These are phyloP conservation scores for Xiphias gladius DNA, from an alignment of 2,113 vertebrate species.

Conservation along the genomic window DNA sequence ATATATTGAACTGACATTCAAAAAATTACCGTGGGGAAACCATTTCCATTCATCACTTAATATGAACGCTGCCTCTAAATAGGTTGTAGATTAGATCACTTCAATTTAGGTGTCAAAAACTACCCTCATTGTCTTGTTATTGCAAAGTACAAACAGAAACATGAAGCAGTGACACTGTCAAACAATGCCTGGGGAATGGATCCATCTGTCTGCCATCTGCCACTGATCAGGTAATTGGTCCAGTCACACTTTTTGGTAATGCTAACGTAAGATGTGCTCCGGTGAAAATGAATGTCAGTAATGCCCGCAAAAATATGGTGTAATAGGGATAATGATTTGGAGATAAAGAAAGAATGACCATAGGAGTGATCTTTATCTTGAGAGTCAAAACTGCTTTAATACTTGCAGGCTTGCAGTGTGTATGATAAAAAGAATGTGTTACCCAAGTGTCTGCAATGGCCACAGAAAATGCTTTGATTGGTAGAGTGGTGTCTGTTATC, in stretches of 20 bases:
- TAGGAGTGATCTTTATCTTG: constrained; percentile 1
- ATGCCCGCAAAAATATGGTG: not conserved
- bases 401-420: not conserved
- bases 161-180: constrained; percentile 38
- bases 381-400: not conserved
- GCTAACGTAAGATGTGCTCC: constrained; percentile 17
- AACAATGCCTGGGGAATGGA: constrained; percentile 53
- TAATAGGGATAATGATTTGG: not conserved
- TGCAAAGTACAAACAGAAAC: constrained; percentile 45
- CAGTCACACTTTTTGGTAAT: constrained; percentile 34
- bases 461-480: not conserved
- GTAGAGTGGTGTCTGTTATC: too few relatives aligned
- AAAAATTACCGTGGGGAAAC: not conserved
- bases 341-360: not conserved
- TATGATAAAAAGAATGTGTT: not conserved
- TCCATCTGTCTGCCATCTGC: constrained; percentile 71
- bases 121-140: constrained; percentile 36
- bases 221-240: constrained; percentile 63
- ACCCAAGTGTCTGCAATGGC: not conserved
- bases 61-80: constrained; percentile 7
- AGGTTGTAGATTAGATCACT: constrained; percentile 35
- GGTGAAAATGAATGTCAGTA: constrained; percentile 22
- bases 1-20: constrained; percentile 37
- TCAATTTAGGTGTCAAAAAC: constrained; percentile 37
- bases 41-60: constrained; percentile 35